Base-by-base conservation (phyloP, 2,888 invertebrate genomes). In the Trimorus sp. region DNA sequence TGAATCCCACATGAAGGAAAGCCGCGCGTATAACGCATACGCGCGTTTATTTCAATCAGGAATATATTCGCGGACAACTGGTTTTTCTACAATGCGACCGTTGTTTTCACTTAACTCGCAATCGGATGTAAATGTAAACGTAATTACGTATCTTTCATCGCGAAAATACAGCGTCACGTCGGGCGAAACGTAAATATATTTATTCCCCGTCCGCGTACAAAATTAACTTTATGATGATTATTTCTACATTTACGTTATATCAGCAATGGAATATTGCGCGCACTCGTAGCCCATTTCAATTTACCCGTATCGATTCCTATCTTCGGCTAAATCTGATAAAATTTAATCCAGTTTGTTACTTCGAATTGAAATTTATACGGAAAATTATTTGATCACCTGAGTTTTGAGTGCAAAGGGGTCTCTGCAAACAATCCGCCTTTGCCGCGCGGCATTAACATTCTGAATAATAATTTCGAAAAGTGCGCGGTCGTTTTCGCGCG, bases 31-130 rank as follows among this genome's bases (percentile, higher is more conserved):
- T 70, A 48, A 70, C 65, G 53, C 65, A 45, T 65, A 54, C 48
- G 66, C n/a, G 42, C 60, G 38, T 71, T 77, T 77, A 71, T 78
- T 78, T 71, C 66, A 78, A 71, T 78, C 78, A 71, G 37, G 66
- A 59, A 71, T 56, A 15, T 48, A 59, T 49, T 70, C 58, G 65
- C 37, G 1, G 14, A 15, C 59, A 78, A 78, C 71, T 71, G 71
- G 78, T 78, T 78, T 71, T 70, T 65, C 78, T 58, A 63, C 70
- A 63, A 63, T 60, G 53, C 36, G 42, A 14, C 42, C 15, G 59
- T 45, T 59, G 71, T 78, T 78, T 77, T 70, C 70, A 51, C 56
- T 63, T 60, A 71, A 71, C 59, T 71, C 53, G 7, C 65, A 78
- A 71, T 78, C 71, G 42, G 53, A 78, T 56, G 53, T 78, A 71